These are phyloP conservation scores for Achatina immaculata DNA, from an alignment of 1,140 invertebrate genomes.

Conservation along the genomic window DNA sequence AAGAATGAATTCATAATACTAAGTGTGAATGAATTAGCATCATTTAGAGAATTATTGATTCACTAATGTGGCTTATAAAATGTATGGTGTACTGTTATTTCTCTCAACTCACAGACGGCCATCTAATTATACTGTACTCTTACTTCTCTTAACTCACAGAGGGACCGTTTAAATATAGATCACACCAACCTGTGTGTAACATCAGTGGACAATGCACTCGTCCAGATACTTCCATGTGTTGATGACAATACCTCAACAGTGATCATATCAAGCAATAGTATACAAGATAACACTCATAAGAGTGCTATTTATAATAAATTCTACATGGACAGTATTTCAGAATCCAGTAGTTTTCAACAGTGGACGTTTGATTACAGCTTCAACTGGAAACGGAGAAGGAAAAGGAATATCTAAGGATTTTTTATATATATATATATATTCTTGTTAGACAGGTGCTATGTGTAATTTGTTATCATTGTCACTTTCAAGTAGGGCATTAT, in stretches of 20 bases:
- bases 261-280: background rate
- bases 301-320: background rate
- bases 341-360: slow-evolving; percentile 18
- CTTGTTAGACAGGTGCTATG: slow-evolving; percentile 4
- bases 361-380: slow-evolving; percentile 36
- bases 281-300: background rate
- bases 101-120: no score
- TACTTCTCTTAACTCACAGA: slow-evolving; percentile 17
- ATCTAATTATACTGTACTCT: no score
- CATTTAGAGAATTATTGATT: no score
- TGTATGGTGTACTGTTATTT: no score
- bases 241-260: background rate
- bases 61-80: no score
- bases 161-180: slow-evolving; percentile 12
- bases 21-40: no score
- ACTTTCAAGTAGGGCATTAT: background rate
- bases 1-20: no score
- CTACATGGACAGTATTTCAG: background rate
- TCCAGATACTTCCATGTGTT: slow-evolving; percentile 32
- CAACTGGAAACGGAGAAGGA: slow-evolving; percentile 36
- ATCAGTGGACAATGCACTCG: slow-evolving; percentile 41
- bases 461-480: background rate
- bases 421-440: background rate
- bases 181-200: slow-evolving; percentile 38
- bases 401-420: background rate